Base-by-base conservation (phyloP, 92 coral and sea anemone species). In the Hydrozoanthus gracilis region DNA sequence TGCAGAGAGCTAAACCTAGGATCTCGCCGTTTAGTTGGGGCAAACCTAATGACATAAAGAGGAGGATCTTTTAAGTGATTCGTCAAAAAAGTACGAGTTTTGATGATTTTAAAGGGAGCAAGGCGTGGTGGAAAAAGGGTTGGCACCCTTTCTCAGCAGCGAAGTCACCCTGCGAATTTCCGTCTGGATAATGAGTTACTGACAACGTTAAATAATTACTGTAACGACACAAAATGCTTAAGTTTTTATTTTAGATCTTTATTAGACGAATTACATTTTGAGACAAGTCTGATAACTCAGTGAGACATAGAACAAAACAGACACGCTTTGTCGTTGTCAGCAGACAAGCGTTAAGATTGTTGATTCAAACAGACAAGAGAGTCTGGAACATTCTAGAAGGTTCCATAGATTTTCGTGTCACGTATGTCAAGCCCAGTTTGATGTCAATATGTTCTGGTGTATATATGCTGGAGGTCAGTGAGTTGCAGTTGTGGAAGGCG, bases 401-500 rank as follows among this genome's bases (percentile, higher is more conserved):
- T n/a, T n/a, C n/a, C n/a, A n/a, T n/a, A n/a, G n/a, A n/a, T n/a
- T n/a, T n/a, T n/a, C n/a, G n/a, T n/a, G n/a, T n/a, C n/a, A n/a
- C n/a, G n/a, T n/a, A n/a, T n/a, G 56, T 5, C 56, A 4, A 4
- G 9, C 61, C 61, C 13, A 55, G 61, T 55, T 55, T 55, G 61
- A 55, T 55, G 61, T 55, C 61, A 55, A 55, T 7, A 55, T 55
- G 61, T 55, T 55, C 61, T 55, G 13, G 61, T 55, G 61, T 55
- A 55, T 6, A 10, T 55, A 55, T 55, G 5, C 78, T 62, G 39
- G 49, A 48, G 47, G 62, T 73, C 52, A 71, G 72, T 44, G 51
- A 73, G 77, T 10, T 65, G 54, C 49, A 73, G 82, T 51, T 48
- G 68, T 85, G 88, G 58, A 73, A 73, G 72, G 47, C 15, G 20